A percentile compares a stretch with the other conserved stretches of the same genome.
These are phyloP conservation scores for Odontocerum albicorne DNA, from an alignment of 2,888 invertebrate genomes.

Conservation along the genomic window DNA sequence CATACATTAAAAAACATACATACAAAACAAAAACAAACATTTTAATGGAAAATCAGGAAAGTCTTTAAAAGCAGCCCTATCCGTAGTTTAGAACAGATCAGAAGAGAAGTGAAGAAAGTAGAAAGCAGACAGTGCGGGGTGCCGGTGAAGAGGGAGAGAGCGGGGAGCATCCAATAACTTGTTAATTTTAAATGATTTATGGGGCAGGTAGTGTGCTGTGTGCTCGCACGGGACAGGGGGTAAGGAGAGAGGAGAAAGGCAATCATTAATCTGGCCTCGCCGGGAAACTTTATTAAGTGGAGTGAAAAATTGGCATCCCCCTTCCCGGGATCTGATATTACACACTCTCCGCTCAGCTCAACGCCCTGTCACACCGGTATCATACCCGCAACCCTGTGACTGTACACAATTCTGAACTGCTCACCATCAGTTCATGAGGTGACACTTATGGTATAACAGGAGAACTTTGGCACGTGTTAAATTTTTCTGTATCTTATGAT, in stretches of 20 bases:
- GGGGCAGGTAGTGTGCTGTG: slow-evolving; percentile 28
- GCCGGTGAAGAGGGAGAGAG: not conserved
- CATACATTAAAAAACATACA: too few species aligned
- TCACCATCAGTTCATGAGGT: too few species aligned
- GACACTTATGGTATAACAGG: too few species aligned
- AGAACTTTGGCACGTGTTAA: too few species aligned
- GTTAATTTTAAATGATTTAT: slow-evolving; percentile 37
- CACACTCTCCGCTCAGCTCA: slow-evolving; percentile 18
- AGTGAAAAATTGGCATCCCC: slow-evolving; percentile 35
- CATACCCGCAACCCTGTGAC: not conserved
- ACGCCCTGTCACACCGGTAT: slow-evolving; percentile 1
- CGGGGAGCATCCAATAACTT: slow-evolving; percentile 35
- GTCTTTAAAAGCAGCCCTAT: too few species aligned
- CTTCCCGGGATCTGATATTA: slow-evolving; percentile 25
- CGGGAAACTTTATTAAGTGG: slow-evolving; percentile 33
- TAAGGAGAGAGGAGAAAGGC: slow-evolving; percentile 16
- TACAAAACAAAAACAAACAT: too few species aligned
- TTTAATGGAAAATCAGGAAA: too few species aligned
- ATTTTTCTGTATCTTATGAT: too few species aligned
- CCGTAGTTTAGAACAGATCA: too few species aligned
- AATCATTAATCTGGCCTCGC: slow-evolving; percentile 33
- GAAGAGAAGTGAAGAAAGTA: too few species aligned
- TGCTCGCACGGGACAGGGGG: slow-evolving; percentile 4
- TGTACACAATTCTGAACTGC: too few species aligned
- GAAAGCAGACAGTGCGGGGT: not conserved